Evolutionary conservation across 2,797 vertebrate species (phyloP).

Genomic region (Hafferia zeledoni): DNA sequence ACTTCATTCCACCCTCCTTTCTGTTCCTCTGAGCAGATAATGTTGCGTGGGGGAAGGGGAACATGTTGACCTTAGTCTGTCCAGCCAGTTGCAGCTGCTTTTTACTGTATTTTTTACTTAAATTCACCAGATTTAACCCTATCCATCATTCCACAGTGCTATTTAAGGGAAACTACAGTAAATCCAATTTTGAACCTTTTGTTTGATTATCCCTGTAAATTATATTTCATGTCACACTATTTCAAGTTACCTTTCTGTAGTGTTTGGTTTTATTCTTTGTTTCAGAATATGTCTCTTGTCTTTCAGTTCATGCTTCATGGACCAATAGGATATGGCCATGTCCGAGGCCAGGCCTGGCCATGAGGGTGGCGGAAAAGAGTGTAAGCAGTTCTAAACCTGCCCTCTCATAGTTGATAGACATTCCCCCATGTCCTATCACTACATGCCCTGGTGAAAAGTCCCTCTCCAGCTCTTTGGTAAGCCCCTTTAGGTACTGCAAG

Average conservation of each 20-base stretch:
- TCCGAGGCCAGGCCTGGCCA: rapidly evolving
- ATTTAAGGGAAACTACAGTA: not conserved
- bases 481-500: not conserved
- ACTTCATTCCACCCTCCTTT: not conserved
- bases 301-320: not conserved
- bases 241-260: not conserved
- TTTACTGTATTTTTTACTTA: too few species aligned
- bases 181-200: not conserved
- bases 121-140: not conserved
- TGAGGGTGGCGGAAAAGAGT: not conserved
- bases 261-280: not conserved
- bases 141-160: not conserved
- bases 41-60: not conserved
- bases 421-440: not conserved
- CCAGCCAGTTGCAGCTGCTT: not conserved
- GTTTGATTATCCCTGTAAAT: not conserved
- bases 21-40: not conserved
- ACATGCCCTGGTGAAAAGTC: not conserved
- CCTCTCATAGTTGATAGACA: not conserved
- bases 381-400: not conserved
- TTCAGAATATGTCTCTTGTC: not conserved
- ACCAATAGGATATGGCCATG: rapidly evolving
- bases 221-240: not conserved
- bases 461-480: not conserved
- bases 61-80: not conserved